Base-by-base conservation (phyloP, 2,888 invertebrate genomes). In the Melanotus villosus region DNA sequence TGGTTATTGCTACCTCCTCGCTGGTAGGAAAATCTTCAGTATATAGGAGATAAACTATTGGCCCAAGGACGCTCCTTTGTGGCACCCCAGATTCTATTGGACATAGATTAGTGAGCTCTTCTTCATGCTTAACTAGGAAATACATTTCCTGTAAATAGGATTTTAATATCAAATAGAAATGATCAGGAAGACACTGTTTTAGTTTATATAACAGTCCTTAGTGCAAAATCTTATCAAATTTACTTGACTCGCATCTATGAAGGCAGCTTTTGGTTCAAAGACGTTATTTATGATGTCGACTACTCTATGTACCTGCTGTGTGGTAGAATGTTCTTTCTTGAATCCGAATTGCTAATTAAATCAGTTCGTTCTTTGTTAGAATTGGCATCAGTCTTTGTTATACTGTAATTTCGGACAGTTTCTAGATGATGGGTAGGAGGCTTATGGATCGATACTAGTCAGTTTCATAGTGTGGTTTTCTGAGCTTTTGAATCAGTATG, bases 211-310 rank as follows among this genome's bases (percentile, higher is more conserved):
- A n/a, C n/a, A n/a, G n/a, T n/a, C n/a, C n/a, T n/a, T n/a, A n/a
- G n/a, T n/a, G n/a, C n/a, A n/a, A n/a, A n/a, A n/a, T n/a, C n/a
- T n/a, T n/a, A n/a, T n/a, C n/a, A n/a, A n/a, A n/a, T n/a, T 12
- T 38, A n/a, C 38, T 38, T 38, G 14, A 10, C 38, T 38, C 14
- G 38, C 38, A 38, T 38, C 38, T 38, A 38, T 38, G 38, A 38
- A 38, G 38, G 38, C 14, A 14, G 3, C 38, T n/a, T n/a, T n/a
- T n/a, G 10, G 38, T 38, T 4, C 38, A 38, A 38, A 38, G 10
- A 10, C 26, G 26, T 7, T 38, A 38, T 38, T 38, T 38, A 38
- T 4, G 38, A 38, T 38, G n/a, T n/a, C n/a, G n/a, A n/a, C n/a
- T n/a, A n/a, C n/a, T n/a, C n/a, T n/a, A n/a, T n/a, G n/a, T n/a